Evolutionary conservation across 2,113 vertebrate genomes (phyloP), one percentile per base, ranked within the genome.

Genomic region (Muntiacus reevesi): DNA sequence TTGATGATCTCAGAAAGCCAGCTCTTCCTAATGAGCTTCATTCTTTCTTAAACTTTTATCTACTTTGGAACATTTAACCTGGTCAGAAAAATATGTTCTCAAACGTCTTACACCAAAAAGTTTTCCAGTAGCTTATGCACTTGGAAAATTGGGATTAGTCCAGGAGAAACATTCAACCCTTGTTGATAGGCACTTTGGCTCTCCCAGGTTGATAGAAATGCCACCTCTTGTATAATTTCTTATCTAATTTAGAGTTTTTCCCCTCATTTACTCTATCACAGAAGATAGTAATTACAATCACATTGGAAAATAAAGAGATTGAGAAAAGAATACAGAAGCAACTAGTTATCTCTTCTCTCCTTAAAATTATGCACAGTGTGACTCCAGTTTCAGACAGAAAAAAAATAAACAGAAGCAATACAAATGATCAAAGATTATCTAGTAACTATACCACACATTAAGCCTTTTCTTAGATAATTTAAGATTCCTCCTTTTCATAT

Each of bases 61-160:
- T 90, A 45, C 50, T 97, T 93, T 88, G 64, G 15, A 93, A 96
- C 57, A 14, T 94, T 71, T 92, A 74, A 94, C 45, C 45, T 47
- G 10, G 23, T 94, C 62, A 88, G 25, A 52, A 92, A 98, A 95
- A 57, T 28, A 85, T 59, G 40, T n/a, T 45, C 45, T 87, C 40
- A 57, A 43, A 93, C 67, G 5, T 89, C 62, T 90, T 87, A 76
- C 19, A 15, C 0, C 81, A 74, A 93, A 87, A 88, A 47, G 47
- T 47, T 87, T 96, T 83, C 62, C 54, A 81, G 33, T 54, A 60
- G 33, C 21, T 74, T 71, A 87, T 62, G 16, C 52, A 33, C 67
- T 78, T 95, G 50, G 81, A 95, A 96, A 86, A 91, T 43, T 74
- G 45, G 52, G 28, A 54, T 86, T 13, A 52, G 17, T 60, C 76